Evolutionary conservation across 2,113 vertebrate genomes (phyloP), one percentile per base, ranked within the genome.

Genomic region (Passer montanus): DNA sequence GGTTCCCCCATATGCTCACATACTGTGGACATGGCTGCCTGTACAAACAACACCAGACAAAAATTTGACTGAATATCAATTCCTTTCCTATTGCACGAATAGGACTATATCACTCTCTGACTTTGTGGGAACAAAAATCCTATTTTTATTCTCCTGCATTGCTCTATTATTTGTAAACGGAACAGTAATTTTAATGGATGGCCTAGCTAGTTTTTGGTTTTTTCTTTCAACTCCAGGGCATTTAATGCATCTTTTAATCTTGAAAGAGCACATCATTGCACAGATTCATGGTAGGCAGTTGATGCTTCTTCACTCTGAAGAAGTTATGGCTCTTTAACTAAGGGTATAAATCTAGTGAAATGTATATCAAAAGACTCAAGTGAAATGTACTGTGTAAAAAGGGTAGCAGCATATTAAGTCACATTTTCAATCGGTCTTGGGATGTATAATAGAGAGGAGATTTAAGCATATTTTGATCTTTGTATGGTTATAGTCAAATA

Each of bases 311-410:
- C 84, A 47, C 44, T 72, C 46, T 91, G 67, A 92, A 96, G 56
- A 75, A 47, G 21, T 43, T 75, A 66, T 1, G 2, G 39, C 41
- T 89, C 19, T 74, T 90, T 68, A 95, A 91, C 37, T 68, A 47
- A 66, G 47, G 76, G 15, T 60, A 80, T 89, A 79, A 87, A 94
- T 89, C 31, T 80, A 67, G 39, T 67, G 59, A 63, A 85, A 73
- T 56, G 39, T 21, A 24, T 80, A 70, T 73, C 55, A 41, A 78
- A 68, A 83, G 31, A 41, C 60, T 86, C 3, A 6, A 83, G 55
- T 85, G 74, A 93, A 96, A 77, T 80, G 72, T 80, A 74, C 47
- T 74, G 76, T 80, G 72, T 19, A 73, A 73, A 91, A 87, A 55
- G 12, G 11, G 14, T 55, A 86, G 59, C 78, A 69, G 49, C 11